A percentile compares a stretch with the other conserved stretches of the same genome.
These are phyloP conservation scores for Drosophila baimaii DNA, from an alignment of 1,140 invertebrate species.

Conservation along the genomic window DNA sequence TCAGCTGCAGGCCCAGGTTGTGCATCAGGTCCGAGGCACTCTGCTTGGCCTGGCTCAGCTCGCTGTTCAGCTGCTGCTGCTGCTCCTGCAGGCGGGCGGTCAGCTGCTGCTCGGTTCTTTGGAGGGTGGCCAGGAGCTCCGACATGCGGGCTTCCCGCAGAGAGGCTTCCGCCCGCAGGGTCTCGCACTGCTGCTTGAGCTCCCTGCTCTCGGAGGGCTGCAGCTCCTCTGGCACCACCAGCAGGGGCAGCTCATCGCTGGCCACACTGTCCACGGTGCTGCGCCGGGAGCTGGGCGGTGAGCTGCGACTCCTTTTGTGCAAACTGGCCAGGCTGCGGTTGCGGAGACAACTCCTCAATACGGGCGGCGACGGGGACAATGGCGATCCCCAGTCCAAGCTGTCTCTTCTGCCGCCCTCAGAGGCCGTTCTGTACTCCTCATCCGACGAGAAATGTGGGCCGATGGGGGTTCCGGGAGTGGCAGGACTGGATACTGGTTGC, in stretches of 20 bases:
- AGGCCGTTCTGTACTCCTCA: conserved; percentile 93
- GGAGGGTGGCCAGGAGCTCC: conserved; percentile 88
- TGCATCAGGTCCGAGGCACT: conserved; percentile 83
- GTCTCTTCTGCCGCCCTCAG: conserved; percentile 88
- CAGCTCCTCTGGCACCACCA: conserved; percentile 84
- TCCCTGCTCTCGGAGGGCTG: conserved; percentile 79
- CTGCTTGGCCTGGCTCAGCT: conserved; percentile 83
- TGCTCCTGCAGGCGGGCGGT: conserved; percentile 88
- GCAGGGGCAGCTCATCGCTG: conserved; percentile 66
- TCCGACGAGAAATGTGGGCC: conserved; percentile 90
- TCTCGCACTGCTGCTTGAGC: conserved; percentile 87
- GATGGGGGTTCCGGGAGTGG: conserved; percentile 87
- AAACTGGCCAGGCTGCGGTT: conserved; percentile 77
- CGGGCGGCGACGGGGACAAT: conserved; percentile 90
- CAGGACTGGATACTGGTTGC: conserved; percentile 50
- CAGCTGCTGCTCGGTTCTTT: conserved; percentile 90
- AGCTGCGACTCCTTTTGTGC: conserved; percentile 87
- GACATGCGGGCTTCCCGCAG: conserved; percentile 90
- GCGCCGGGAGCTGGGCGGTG: conserved; percentile 87
- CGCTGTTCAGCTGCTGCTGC: conserved; percentile 76
- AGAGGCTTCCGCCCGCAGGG: conserved; percentile 87
- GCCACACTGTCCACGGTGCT: conserved; percentile 88
- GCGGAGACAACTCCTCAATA: conserved; percentile 89
- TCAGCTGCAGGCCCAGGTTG: conserved; percentile 67
- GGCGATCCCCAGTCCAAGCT: conserved; percentile 88